Percentiles rank a stretch among this genome's conserved stretches.
These are phyloP conservation scores for Orbicella faveolata DNA, from an alignment of 64 coral and sea anemone species.

Conservation along the genomic window DNA sequence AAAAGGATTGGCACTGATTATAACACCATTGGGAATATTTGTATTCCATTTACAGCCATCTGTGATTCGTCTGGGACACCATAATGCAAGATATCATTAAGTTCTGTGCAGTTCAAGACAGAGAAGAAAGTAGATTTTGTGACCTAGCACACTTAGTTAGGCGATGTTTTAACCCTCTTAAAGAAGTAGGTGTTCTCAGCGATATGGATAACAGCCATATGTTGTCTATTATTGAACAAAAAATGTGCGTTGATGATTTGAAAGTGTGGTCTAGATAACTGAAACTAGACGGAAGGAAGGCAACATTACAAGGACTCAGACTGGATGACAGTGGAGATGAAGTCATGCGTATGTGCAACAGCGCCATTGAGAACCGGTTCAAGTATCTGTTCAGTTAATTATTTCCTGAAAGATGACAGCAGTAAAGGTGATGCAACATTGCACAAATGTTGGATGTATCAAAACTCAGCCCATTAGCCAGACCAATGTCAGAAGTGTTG, in stretches of 20 bases:
- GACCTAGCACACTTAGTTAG: conserved; percentile 41
- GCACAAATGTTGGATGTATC: too few species aligned
- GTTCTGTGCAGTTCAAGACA: conserved; percentile 8
- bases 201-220: conserved; percentile 42
- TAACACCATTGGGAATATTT: conserved; percentile 10
- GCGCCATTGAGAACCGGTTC: conserved; percentile 14
- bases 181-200: too few species aligned
- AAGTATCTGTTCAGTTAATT: too few species aligned
- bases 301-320: conserved; percentile 12
- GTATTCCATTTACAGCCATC: conserved; percentile 46
- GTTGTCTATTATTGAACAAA: conserved; percentile 56
- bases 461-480: not conserved
- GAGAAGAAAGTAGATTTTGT: conserved; percentile 54
- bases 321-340: conserved; percentile 59
- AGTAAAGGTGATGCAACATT: too few species aligned
- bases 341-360: conserved; percentile 46
- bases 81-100: conserved; percentile 30
- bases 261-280: conserved; percentile 61
- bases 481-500: not conserved
- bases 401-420: too few species aligned
- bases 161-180: conserved; percentile 7
- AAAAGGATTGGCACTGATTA: conserved; percentile 56
- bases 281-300: conserved; percentile 21
- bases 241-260: conserved; percentile 41
- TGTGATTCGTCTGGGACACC: conserved; percentile 22